Evolutionary conservation across 2,888 invertebrate species (phyloP), one percentile per base, ranked within the genome.

Genomic region (Cheilosia pagana): DNA sequence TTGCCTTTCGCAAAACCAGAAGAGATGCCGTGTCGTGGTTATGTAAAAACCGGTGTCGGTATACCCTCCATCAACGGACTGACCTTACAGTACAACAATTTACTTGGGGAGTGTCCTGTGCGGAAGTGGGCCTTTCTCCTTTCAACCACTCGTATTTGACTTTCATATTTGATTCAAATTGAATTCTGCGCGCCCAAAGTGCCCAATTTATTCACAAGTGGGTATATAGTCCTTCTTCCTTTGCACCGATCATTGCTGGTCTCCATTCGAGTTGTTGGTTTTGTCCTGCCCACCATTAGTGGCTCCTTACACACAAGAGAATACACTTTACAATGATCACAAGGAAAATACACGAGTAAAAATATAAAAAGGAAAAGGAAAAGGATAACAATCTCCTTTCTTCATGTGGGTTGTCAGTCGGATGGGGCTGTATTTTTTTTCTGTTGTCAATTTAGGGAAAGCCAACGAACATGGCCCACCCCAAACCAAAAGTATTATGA

Each of bases 181-280:
- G 70, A 71, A 76, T 76, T 50, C 14, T 14, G 12, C 12, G 59
- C 53, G 25, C 60, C 55, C 65, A 62, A 62, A 82, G 77, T 77
- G 67, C 67, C 82, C 82, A 82, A 82, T 82, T 50, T 82, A 77
- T 82, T 67, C 12, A 60, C 41, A 52, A 67, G 65, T 75, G 65
- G 21, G 50, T 14, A 50, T 14, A 50, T 62, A 12, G 50, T 65
- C 48, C 55, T 35, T 45, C 52, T 41, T 72, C 45, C 28, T 62
- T 19, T 23, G 12, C 3, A 12, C 12, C 23, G 19, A 21, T 50
- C 23, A 23, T 50, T n/a, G 7, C 14, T 50, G 21, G 21, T 25
- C 14, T 10, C 14, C 5, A n/a, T 0, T 21, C 3, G 23, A 25
- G 25, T 50, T 68, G 31, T 65, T 52, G 39, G 41, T 50, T 35